Conservation (phyloP, 2,888 invertebrate genomes). For the Terebella lapidaria region DNA sequence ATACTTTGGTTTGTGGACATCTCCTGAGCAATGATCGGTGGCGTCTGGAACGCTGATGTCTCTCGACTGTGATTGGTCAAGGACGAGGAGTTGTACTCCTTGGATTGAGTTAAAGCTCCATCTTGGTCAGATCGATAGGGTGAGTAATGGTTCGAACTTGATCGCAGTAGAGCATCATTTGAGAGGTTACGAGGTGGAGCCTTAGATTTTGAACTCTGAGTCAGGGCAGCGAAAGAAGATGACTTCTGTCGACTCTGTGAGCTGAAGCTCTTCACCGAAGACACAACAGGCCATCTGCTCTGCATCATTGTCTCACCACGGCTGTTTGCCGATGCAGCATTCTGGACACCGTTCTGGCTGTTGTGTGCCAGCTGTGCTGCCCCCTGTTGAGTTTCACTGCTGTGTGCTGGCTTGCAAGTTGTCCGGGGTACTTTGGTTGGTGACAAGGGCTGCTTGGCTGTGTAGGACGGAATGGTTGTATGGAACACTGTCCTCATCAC, state of each 20-base stretch:
- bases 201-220: too few relatives aligned
- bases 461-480: constrained; percentile 4
- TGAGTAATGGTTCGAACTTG: background rate
- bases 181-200: too few relatives aligned
- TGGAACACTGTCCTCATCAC: constrained; percentile 3
- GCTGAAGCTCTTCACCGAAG: background rate
- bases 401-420: too few relatives aligned
- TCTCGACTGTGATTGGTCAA: background rate
- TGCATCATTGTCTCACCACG: too few relatives aligned
- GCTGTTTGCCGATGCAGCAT: background rate
- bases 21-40: background rate
- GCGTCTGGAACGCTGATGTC: background rate
- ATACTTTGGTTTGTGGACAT: background rate
- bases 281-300: too few relatives aligned
- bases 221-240: background rate
- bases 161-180: background rate
- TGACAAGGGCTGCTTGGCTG: too few relatives aligned
- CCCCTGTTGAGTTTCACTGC: background rate
- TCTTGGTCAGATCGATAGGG: too few relatives aligned
- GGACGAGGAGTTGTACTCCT: background rate
- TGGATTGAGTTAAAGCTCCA: too few relatives aligned
- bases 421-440: too few relatives aligned
- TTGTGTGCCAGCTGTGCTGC: background rate
- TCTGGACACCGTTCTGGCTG: background rate
- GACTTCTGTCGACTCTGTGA: background rate